These are phyloP conservation scores for Drymodes brunneopygia DNA, from an alignment of 2,113 vertebrate species.

Conservation along the genomic window DNA sequence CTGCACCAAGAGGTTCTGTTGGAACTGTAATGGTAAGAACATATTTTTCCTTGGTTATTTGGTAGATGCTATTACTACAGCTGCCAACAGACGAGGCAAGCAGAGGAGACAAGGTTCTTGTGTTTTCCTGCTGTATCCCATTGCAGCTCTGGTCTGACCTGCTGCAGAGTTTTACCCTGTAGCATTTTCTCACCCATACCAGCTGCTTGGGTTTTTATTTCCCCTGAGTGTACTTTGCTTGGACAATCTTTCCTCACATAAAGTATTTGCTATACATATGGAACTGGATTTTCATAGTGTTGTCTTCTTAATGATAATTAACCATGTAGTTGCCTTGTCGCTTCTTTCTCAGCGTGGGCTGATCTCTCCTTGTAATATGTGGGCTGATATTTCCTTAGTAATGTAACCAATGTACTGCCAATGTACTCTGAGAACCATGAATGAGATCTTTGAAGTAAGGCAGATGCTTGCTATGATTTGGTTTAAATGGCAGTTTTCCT, in stretches of 20 bases:
- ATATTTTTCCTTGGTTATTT: neutral
- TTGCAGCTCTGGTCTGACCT: neutral
- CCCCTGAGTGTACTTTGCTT: neutral
- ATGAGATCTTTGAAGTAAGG: neutral
- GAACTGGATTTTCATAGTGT: neutral
- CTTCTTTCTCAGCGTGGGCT: neutral
- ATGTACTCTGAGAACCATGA: neutral
- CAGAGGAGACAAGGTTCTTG: neutral
- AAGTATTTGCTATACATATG: neutral
- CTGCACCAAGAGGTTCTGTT: neutral
- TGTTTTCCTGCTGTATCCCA: neutral
- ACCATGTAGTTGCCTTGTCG: neutral
- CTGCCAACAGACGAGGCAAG: accelerated
- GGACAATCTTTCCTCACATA: neutral
- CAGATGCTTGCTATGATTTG: neutral
- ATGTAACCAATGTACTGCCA: neutral
- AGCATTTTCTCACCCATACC: neutral
- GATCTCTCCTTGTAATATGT: neutral
- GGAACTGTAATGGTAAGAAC: neutral
- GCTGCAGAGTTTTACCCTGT: neutral
- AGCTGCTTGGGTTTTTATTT: neutral
- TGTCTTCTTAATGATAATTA: neutral
- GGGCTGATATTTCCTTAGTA: neutral
- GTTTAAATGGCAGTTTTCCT: neutral
- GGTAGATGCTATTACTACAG: neutral